Conservation (phyloP, 2,113 vertebrate species). For the Charadrius vociferus region DNA sequence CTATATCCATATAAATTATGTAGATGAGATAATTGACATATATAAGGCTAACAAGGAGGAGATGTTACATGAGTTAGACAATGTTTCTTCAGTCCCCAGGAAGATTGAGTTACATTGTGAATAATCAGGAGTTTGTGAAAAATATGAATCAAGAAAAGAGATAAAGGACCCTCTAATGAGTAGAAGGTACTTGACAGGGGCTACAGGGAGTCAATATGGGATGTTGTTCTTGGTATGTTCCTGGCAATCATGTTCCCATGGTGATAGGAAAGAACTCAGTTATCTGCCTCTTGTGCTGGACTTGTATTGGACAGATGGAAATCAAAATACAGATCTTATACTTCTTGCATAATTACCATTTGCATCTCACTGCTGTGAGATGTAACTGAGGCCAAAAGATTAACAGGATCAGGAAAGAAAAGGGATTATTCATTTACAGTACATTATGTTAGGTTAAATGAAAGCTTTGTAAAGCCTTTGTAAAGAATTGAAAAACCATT, state of each 20-base stretch:
- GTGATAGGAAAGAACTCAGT: slow-evolving; percentile 12
- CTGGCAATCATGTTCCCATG: slow-evolving; percentile 50
- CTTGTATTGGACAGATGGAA: slow-evolving; percentile 61
- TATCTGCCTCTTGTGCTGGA: slow-evolving; percentile 33
- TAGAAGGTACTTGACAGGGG: not conserved
- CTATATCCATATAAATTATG: not conserved
- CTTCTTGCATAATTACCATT: slow-evolving; percentile 64
- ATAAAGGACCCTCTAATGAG: not conserved
- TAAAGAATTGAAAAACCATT: slow-evolving; percentile 67
- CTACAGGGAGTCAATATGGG: slow-evolving; percentile 21
- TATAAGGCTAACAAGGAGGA: not conserved
- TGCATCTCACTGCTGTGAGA: slow-evolving; percentile 52
- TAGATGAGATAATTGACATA: not conserved
- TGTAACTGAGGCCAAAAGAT: slow-evolving; percentile 62
- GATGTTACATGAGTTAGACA: not conserved
- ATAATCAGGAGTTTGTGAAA: not conserved
- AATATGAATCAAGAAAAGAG: not conserved
- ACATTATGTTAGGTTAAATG: slow-evolving; percentile 65
- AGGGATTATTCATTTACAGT: slow-evolving; percentile 71
- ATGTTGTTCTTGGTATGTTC: slow-evolving; percentile 23
- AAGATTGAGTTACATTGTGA: not conserved
- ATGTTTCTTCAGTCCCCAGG: not conserved
- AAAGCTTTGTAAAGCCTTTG: slow-evolving; percentile 63
- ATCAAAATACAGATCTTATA: slow-evolving; percentile 57
- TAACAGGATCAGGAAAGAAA: slow-evolving; percentile 69